phyloP scores from a whole-genome alignment of 2,797 vertebrate species.

The Syncerus caffer region DNA sequence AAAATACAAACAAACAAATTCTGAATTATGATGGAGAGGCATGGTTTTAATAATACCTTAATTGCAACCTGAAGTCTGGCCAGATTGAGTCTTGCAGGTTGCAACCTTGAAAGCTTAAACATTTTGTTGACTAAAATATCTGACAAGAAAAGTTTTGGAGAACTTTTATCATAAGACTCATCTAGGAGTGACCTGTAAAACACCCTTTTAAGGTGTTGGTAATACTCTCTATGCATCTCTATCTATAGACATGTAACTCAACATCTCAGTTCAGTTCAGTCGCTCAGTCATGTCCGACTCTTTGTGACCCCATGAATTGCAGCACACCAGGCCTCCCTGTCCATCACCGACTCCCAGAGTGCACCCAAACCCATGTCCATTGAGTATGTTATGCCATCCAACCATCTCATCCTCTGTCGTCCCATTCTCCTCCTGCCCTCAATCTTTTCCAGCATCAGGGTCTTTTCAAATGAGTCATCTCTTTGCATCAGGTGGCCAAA shows the following conservation, averaged over 20 bases:
- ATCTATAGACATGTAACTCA: background rate
- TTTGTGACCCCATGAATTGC: background rate
- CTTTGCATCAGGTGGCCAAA: background rate
- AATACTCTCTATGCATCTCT: background rate
- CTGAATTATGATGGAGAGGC: background rate
- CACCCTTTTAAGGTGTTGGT: slow-evolving; percentile 18
- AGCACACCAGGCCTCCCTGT: background rate
- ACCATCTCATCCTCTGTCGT: background rate
- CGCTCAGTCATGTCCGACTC: accelerated
- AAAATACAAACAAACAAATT: background rate
- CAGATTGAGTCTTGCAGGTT: background rate
- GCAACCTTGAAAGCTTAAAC: background rate
- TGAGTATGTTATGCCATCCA: background rate
- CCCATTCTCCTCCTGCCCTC: background rate
- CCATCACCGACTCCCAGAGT: background rate
- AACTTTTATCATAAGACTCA: slow-evolving; percentile 33
- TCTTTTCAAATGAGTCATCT: background rate
- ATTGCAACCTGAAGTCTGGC: background rate
- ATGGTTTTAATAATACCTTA: background rate
- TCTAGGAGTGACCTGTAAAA: slow-evolving; percentile 8
- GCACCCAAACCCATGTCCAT: background rate
- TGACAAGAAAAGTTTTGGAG: background rate
- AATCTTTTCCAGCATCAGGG: background rate
- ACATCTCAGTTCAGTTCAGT: background rate
- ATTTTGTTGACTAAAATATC: background rate